Percentiles rank a stretch among this genome's conserved stretches.
Evolutionary conservation across 2,888 invertebrate genomes (phyloP).

Genomic region (Drosophila tripunctata): DNA sequence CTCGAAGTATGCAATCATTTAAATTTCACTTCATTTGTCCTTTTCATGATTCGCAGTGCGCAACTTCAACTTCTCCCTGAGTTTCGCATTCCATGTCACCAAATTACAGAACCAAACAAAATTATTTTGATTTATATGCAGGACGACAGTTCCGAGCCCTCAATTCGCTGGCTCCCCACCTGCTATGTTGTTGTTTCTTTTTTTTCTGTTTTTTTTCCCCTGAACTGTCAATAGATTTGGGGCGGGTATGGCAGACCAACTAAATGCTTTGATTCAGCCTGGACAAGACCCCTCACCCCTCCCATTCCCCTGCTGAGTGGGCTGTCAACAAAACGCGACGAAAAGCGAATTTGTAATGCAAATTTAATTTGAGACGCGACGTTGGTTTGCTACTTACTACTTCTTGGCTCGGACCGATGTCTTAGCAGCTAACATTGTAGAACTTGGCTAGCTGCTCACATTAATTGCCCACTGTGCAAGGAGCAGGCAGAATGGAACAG

Average conservation of each 20-base stretch:
- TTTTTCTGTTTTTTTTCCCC: conserved; percentile 11
- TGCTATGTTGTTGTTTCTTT: conserved; percentile 29
- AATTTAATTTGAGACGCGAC: conserved; percentile 80
- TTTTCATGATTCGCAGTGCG: conserved; percentile 66
- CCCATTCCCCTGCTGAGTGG: conserved; percentile 17
- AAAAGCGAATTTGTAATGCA: conserved; percentile 77
- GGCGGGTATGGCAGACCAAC: conserved; percentile 51
- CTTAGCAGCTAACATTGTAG: neutral
- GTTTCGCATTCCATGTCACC: conserved; percentile 47
- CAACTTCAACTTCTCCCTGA: neutral
- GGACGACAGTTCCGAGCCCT: conserved; percentile 21
- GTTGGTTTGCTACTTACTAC: conserved; percentile 27
- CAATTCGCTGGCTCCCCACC: conserved; percentile 38
- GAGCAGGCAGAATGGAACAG: too few relatives aligned
- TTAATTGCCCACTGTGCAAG: conserved; percentile 67
- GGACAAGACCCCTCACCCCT: conserved; percentile 19
- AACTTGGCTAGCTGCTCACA: conserved; percentile 39
- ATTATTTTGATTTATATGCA: conserved; percentile 81
- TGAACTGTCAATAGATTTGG: conserved; percentile 66
- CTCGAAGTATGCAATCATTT: conserved; percentile 79
- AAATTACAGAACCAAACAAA: conserved; percentile 77
- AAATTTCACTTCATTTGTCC: conserved; percentile 80
- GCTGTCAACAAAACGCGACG: conserved; percentile 70
- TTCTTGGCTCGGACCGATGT: conserved; percentile 6
- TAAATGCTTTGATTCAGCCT: conserved; percentile 74